Conservation (phyloP, 2,888 invertebrate genomes). For the Tetropium fuscum region DNA sequence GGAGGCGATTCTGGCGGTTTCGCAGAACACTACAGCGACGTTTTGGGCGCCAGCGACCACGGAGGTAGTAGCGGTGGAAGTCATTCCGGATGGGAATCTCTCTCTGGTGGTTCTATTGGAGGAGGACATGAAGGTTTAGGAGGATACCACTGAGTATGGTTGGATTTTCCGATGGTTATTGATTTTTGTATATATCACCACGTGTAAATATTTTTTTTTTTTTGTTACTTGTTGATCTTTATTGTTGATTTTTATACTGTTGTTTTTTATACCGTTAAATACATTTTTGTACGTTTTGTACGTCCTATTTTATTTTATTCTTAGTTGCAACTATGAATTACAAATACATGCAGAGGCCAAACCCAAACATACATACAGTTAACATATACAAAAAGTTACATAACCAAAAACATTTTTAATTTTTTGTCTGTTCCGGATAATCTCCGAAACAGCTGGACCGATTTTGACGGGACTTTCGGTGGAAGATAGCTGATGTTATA, state of each 20-base stretch:
- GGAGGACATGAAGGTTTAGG: slow-evolving; percentile 32
- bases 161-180: neutral
- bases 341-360: no score
- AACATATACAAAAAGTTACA: no score
- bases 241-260: slow-evolving; percentile 17
- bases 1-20: slow-evolving; percentile 40
- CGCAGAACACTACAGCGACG: slow-evolving; percentile 50
- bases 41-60: slow-evolving; percentile 45
- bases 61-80: slow-evolving; percentile 23
- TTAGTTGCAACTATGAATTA: no score
- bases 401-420: no score
- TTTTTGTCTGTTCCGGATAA: no score
- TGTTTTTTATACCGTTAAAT: slow-evolving; percentile 11
- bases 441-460: no score
- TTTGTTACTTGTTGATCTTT: slow-evolving; percentile 12
- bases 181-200: slow-evolving; percentile 8
- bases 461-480: no score
- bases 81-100: slow-evolving; percentile 1
- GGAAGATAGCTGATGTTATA: no score
- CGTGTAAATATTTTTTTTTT: slow-evolving; percentile 26
- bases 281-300: neutral
- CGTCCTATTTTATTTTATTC: no score
- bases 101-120: slow-evolving; percentile 13
- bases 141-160: slow-evolving; percentile 28
- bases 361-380: no score